Evolutionary conservation across 2,113 vertebrate species (phyloP).

Genomic region (Periophthalmodon schlosseri): DNA sequence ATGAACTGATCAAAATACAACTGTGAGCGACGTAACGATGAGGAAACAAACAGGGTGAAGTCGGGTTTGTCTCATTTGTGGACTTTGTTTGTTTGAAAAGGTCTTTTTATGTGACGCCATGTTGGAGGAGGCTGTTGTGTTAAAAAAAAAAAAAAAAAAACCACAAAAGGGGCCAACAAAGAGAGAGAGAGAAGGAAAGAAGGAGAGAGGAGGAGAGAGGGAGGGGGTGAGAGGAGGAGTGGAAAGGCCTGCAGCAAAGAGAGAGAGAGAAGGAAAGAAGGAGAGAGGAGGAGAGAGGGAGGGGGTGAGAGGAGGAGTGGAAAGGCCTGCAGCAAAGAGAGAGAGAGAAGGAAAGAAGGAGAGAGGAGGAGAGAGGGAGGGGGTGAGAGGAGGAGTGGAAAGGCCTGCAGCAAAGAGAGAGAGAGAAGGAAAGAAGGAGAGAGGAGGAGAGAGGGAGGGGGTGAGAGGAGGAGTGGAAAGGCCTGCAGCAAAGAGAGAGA

Average conservation of each 20-base stretch:
- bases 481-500: too few species aligned
- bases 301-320: slow-evolving; percentile 7
- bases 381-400: too few species aligned
- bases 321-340: slow-evolving; percentile 38
- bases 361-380: too few species aligned
- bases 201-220: too few species aligned
- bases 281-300: too few species aligned
- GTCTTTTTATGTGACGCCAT: neutral
- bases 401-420: too few species aligned
- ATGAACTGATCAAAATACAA: too few species aligned
- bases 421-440: neutral
- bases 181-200: slow-evolving; percentile 40
- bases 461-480: too few species aligned
- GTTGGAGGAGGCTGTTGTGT: neutral
- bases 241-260: slow-evolving; percentile 39
- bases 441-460: neutral
- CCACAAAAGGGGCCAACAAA: slow-evolving; percentile 30
- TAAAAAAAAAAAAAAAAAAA: too few species aligned
- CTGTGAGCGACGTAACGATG: too few species aligned
- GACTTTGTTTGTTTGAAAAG: neutral
- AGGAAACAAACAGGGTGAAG: too few species aligned
- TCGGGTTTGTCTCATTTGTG: too few species aligned
- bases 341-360: slow-evolving; percentile 33
- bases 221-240: neutral
- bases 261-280: slow-evolving; percentile 37